Conservation (phyloP, 2,888 invertebrate species). For the Dasysyrphus tricinctus region DNA sequence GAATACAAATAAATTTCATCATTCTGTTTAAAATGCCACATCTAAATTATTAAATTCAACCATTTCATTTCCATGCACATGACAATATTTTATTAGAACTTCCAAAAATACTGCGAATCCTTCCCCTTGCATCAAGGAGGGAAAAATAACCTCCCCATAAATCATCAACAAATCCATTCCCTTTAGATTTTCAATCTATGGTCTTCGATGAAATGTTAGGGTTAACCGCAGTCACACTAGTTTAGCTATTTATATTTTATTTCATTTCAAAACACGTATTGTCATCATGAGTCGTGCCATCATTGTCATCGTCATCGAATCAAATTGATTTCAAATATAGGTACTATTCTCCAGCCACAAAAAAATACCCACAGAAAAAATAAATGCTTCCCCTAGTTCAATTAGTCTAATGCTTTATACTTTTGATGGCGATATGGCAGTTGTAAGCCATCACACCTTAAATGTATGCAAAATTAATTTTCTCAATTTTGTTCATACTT, state of each 20-base stretch:
- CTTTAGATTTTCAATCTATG: constrained; percentile 15
- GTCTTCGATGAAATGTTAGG: constrained; percentile 49
- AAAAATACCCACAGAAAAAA: constrained; percentile 18
- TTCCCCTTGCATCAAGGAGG: not conserved
- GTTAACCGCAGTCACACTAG: constrained; percentile 53
- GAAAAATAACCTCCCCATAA: constrained; percentile 47
- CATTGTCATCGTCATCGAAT: constrained; percentile 15
- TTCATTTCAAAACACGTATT: not conserved
- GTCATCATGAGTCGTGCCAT: constrained; percentile 13
- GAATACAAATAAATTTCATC: constrained; percentile 50
- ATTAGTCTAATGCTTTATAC: constrained; percentile 48
- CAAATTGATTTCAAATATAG: constrained; percentile 49
- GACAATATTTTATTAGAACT: not conserved
- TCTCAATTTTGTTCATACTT: constrained; percentile 20
- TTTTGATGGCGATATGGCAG: not conserved
- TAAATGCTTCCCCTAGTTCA: constrained; percentile 46
- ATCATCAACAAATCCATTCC: constrained; percentile 57
- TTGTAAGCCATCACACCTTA: not conserved
- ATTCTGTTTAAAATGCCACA: constrained; percentile 42
- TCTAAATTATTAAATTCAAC: constrained; percentile 28
- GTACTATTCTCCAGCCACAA: not conserved
- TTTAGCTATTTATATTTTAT: constrained; percentile 28
- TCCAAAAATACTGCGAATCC: not conserved
- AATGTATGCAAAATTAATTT: constrained; percentile 41
- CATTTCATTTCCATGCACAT: not conserved